Conservation (phyloP, 2,888 invertebrate species). For the Athrips mouffetella region DNA sequence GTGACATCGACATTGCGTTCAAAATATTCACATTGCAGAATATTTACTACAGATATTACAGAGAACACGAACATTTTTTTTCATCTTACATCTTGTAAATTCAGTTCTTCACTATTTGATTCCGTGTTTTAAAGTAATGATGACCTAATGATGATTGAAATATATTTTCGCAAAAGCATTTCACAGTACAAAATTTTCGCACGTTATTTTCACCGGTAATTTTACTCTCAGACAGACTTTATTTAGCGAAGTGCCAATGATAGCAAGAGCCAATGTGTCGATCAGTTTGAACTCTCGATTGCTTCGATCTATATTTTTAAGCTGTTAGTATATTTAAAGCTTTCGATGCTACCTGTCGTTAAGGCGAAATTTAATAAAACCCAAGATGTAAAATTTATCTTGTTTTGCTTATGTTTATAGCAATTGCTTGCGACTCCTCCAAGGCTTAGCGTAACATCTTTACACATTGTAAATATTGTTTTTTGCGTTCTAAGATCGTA, state of each 20-base stretch:
- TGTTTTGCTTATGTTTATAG: too few species aligned
- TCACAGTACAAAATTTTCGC: background rate
- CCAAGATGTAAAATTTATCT: background rate
- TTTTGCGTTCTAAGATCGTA: too few species aligned
- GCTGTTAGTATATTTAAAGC: conserved; percentile 6
- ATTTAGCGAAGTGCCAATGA: conserved; percentile 4
- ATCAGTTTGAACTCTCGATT: conserved; percentile 7
- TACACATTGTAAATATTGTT: too few species aligned
- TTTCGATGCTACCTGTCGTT: background rate
- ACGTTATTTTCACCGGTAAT: background rate
- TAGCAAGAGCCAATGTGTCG: conserved; percentile 8
- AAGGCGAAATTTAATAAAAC: background rate
- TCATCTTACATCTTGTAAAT: background rate
- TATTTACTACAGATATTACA: background rate
- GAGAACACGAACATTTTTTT: too few species aligned
- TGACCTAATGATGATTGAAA: background rate
- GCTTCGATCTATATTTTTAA: conserved; percentile 2
- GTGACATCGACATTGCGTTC: conserved; percentile 5
- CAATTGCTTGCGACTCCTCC: too few species aligned
- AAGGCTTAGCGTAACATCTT: too few species aligned
- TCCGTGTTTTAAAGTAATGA: background rate
- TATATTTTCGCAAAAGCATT: background rate
- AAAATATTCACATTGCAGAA: background rate
- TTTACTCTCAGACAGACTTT: background rate
- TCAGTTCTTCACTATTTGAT: background rate